Conservation (phyloP, 1,140 invertebrate species). For the Calliphora vicina region DNA sequence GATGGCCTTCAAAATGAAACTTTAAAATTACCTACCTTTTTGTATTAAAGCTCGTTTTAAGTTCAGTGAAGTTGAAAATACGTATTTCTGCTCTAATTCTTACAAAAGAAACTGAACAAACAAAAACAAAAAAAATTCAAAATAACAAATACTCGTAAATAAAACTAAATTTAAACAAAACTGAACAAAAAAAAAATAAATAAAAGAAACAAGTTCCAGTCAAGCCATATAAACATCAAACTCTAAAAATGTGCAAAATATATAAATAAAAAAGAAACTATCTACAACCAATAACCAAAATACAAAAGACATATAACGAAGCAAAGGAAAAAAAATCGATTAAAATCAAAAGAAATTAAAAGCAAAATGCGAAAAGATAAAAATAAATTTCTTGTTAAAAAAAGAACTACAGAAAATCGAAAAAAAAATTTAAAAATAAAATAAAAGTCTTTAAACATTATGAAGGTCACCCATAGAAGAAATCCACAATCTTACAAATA, state of each 20-base stretch:
- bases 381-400: background rate
- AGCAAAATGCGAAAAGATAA: conserved; percentile 16
- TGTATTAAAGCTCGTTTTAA: background rate
- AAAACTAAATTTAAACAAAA: background rate
- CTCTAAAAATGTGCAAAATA: background rate
- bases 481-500: background rate
- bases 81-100: conserved; percentile 1
- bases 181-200: background rate
- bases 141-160: background rate
- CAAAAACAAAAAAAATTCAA: background rate
- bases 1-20: background rate
- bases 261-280: no score
- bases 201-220: conserved; percentile 8
- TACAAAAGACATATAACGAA: background rate
- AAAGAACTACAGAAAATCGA: no score
- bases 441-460: background rate
- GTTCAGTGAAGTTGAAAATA: background rate
- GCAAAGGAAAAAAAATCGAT: background rate
- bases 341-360: conserved; percentile 17
- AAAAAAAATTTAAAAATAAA: background rate
- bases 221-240: conserved; percentile 13
- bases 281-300: no score
- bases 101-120: background rate
- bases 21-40: no score
- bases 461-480: background rate